phyloP scores from a whole-genome alignment of 2,797 vertebrate species.

The Spinus olivaceus region DNA sequence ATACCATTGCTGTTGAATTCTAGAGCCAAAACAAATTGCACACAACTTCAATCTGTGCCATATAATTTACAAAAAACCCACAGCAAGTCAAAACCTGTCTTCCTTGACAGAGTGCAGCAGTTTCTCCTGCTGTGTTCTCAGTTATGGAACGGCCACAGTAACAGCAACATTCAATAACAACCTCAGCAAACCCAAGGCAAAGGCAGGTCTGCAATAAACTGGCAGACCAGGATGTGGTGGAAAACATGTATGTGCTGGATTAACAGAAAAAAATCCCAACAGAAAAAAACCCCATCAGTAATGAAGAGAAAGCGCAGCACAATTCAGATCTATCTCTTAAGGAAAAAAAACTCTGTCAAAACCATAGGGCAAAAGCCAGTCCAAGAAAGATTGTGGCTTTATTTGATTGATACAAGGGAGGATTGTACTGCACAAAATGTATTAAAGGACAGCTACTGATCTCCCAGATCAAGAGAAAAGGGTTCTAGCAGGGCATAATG shows the following conservation, averaged over 20 bases:
- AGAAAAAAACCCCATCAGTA: neutral
- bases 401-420: neutral
- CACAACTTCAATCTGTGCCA: neutral
- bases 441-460: neutral
- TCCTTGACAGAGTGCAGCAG: neutral
- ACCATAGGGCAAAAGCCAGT: neutral
- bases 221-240: neutral
- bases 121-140: neutral
- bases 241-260: neutral
- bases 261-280: neutral
- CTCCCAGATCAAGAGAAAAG: neutral
- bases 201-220: neutral
- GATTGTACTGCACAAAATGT: neutral
- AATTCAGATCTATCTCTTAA: neutral
- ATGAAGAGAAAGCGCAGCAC: neutral
- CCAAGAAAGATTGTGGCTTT: fast-evolving
- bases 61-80: neutral
- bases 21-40: neutral
- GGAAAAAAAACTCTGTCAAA: neutral
- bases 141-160: neutral
- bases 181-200: neutral
- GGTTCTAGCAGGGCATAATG: neutral
- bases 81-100: neutral
- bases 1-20: neutral
- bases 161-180: neutral